Conservation (phyloP, 1,140 invertebrate genomes). For the Whitmania pigra region DNA sequence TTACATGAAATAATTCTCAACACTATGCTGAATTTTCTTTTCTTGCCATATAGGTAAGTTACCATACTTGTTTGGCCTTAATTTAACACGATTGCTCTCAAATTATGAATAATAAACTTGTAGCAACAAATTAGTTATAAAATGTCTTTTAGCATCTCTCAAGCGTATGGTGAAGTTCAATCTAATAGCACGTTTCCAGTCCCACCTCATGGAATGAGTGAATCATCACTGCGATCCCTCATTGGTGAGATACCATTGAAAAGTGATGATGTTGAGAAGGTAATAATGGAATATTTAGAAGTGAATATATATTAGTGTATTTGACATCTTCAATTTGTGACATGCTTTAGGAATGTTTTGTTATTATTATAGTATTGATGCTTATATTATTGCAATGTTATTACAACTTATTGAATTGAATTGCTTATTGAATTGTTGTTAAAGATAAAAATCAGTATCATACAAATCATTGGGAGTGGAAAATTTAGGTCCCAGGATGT, state of each 20-base stretch:
- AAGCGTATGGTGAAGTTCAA: constrained; percentile 6
- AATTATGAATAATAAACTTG: no score
- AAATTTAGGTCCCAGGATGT: constrained; percentile 62
- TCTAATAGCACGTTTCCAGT: constrained; percentile 21
- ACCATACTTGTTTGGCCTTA: neutral
- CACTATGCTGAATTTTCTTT: constrained; percentile 65
- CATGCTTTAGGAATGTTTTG: no score
- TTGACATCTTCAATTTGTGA: constrained; percentile 18
- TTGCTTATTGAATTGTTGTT: no score
- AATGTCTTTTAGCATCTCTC: constrained; percentile 25
- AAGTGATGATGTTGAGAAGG: constrained; percentile 69
- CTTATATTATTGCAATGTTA: no score
- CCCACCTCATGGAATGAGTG: constrained; percentile 62
- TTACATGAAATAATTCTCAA: constrained; percentile 57
- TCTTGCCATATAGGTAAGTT: constrained; percentile 69
- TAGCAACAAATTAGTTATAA: neutral
- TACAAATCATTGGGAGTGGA: constrained; percentile 66
- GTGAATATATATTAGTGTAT: constrained; percentile 26
- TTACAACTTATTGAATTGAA: no score
- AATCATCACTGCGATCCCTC: constrained; percentile 64
- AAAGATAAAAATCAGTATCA: constrained; percentile 60
- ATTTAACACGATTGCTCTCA: no score
- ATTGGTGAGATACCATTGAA: constrained; percentile 59
- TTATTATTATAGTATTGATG: no score
- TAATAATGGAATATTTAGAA: constrained; percentile 29